These are phyloP conservation scores for Himalopsyche kuldschensis DNA, from an alignment of 2,888 invertebrate species.

Conservation along the genomic window DNA sequence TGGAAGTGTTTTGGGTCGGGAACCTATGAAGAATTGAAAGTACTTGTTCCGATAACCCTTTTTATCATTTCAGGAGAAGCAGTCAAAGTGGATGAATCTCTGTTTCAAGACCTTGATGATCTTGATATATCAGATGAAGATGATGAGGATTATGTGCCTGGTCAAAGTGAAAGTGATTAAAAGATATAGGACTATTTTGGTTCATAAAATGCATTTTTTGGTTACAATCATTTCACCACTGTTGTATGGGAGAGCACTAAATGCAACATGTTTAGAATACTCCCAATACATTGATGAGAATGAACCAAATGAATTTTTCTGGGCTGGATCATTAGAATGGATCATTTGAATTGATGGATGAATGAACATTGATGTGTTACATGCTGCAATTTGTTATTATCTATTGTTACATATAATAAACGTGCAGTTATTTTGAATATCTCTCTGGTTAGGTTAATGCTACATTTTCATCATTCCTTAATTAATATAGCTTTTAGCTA, in stretches of 20 bases:
- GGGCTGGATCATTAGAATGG: too few relatives aligned
- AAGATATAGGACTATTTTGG: background rate
- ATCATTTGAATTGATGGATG: too few relatives aligned
- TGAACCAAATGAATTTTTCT: too few relatives aligned
- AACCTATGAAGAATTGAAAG: background rate
- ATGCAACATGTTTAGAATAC: too few relatives aligned
- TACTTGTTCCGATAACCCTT: background rate
- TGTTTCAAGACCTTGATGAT: conserved; percentile 89
- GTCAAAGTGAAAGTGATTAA: conserved; percentile 49
- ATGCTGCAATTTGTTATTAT: too few relatives aligned
- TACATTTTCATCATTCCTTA: too few relatives aligned
- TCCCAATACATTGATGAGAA: too few relatives aligned
- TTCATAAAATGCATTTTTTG: background rate
- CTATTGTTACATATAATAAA: too few relatives aligned
- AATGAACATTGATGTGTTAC: too few relatives aligned
- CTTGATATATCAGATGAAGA: conserved; percentile 73
- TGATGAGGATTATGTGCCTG: conserved; percentile 68
- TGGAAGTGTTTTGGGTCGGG: conserved; percentile 42
- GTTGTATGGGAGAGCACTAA: background rate
- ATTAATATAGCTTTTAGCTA: too few relatives aligned
- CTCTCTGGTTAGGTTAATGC: too few relatives aligned
- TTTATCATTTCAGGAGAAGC: conserved; percentile 63
- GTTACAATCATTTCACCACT: background rate
- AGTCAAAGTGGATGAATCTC: conserved; percentile 90
- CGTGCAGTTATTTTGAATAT: too few relatives aligned